A percentile compares a stretch with the other conserved stretches of the same genome.
Evolutionary conservation across 2,797 vertebrate genomes (phyloP).

Genomic region (Hydrophis major): DNA sequence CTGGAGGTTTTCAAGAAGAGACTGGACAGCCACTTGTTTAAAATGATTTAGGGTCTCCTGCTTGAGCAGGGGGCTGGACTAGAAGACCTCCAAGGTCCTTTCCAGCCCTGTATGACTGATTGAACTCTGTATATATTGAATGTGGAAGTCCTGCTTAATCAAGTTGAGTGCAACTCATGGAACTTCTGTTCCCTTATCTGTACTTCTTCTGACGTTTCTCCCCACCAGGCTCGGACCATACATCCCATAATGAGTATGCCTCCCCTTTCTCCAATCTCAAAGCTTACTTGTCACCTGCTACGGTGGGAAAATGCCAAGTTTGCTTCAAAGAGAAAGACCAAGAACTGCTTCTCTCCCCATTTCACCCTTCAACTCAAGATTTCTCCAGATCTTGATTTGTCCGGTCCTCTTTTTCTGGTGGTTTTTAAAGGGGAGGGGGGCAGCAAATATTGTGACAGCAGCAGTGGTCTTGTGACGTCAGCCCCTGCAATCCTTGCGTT

Average conservation of each 20-base stretch:
- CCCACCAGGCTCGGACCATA: not conserved
- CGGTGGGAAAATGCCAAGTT: not conserved
- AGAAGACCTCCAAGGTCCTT: no score
- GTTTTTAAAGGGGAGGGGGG: not conserved
- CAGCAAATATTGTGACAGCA: not conserved
- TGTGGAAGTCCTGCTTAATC: not conserved
- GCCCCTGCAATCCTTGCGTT: slow-evolving; percentile 38
- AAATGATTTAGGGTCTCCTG: no score
- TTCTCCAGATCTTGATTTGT: not conserved
- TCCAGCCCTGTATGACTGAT: no score
- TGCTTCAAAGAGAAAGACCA: not conserved
- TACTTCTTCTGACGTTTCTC: not conserved
- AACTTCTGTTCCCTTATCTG: not conserved
- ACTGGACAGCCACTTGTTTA: no score
- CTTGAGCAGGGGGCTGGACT: not conserved
- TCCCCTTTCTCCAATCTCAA: not conserved
- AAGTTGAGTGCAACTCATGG: not conserved
- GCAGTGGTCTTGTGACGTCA: not conserved
- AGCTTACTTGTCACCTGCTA: not conserved
- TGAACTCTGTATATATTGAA: not conserved
- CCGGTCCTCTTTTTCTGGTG: not conserved
- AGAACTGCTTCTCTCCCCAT: not conserved
- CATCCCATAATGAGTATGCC: not conserved
- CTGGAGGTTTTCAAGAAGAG: no score
- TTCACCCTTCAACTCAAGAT: not conserved